phyloP scores from a whole-genome alignment of 2,888 invertebrate genomes.

The Graphium colonna region DNA sequence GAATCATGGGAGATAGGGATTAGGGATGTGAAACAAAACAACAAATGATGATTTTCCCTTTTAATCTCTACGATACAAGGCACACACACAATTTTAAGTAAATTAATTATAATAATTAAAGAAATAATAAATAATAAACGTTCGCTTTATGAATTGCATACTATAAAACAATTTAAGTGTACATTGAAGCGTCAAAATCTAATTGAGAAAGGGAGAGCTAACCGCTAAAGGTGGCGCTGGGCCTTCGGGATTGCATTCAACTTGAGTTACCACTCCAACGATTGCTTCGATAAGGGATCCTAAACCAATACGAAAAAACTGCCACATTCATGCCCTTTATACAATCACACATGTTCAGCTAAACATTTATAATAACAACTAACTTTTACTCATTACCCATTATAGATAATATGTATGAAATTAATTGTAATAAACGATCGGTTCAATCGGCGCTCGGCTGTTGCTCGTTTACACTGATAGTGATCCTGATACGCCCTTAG shows the following conservation, averaged over 20 bases:
- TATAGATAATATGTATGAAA: constrained; percentile 68
- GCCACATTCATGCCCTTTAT: constrained; percentile 71
- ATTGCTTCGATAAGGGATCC: constrained; percentile 38
- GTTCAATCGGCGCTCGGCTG: constrained; percentile 65
- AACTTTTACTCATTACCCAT: constrained; percentile 68
- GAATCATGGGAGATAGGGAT: constrained; percentile 9
- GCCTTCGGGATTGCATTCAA: constrained; percentile 33
- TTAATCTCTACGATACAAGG: constrained; percentile 85
- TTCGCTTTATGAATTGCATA: constrained; percentile 62
- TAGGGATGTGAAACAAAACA: constrained; percentile 47
- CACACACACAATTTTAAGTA: constrained; percentile 83
- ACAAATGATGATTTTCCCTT: constrained; percentile 75
- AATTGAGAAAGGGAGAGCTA: constrained; percentile 55
- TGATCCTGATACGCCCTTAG: no score
- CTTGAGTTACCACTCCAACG: constrained; percentile 17
- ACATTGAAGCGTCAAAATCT: constrained; percentile 46
- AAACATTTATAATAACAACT: constrained; percentile 80
- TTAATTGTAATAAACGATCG: constrained; percentile 58
- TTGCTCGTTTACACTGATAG: constrained; percentile 28
- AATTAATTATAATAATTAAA: constrained; percentile 68
- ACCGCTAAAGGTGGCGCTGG: constrained; percentile 47
- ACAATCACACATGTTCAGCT: constrained; percentile 74
- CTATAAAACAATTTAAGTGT: constrained; percentile 49
- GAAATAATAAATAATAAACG: constrained; percentile 71
- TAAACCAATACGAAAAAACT: constrained; percentile 55